Evolutionary conservation across 2,113 vertebrate species (phyloP).

Genomic region (Lepisosteus osseus): DNA sequence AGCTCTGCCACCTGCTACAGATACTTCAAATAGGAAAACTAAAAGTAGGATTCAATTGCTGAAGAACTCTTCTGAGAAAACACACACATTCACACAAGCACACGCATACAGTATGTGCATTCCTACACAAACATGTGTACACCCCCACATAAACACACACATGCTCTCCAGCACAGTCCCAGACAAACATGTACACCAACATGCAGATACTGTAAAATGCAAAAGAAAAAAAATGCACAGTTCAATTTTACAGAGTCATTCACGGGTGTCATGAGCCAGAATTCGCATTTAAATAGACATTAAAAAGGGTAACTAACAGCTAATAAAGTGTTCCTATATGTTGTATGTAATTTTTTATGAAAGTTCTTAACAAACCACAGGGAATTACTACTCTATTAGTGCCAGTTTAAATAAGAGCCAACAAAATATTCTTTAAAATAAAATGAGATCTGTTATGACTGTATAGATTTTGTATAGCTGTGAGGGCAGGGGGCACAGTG

Average conservation of each 20-base stretch:
- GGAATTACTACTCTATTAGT: slow-evolving; percentile 18
- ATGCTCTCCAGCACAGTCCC: background rate
- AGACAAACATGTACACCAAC: slow-evolving; percentile 1
- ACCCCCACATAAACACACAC: background rate
- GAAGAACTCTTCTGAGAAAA: slow-evolving; percentile 12
- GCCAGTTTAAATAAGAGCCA: slow-evolving; percentile 12
- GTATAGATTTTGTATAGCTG: background rate
- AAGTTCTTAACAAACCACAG: slow-evolving; percentile 43
- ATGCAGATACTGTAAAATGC: slow-evolving; percentile 31
- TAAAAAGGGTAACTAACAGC: slow-evolving; percentile 49
- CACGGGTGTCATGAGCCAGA: slow-evolving; percentile 51
- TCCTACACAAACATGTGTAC: background rate
- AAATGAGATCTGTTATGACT: background rate
- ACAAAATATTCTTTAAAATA: slow-evolving; percentile 14
- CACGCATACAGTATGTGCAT: background rate
- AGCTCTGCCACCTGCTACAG: background rate
- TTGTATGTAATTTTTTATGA: slow-evolving; percentile 46
- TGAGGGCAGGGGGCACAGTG: background rate
- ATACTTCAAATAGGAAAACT: background rate
- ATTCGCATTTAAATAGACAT: slow-evolving; percentile 69
- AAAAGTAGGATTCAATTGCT: background rate
- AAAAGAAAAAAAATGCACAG: slow-evolving; percentile 32
- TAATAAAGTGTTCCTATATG: slow-evolving; percentile 53
- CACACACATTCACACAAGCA: background rate
- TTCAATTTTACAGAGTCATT: slow-evolving; percentile 44